Conservation (phyloP, 1,140 invertebrate genomes). For the Cyrtorhinus lividipennis region DNA sequence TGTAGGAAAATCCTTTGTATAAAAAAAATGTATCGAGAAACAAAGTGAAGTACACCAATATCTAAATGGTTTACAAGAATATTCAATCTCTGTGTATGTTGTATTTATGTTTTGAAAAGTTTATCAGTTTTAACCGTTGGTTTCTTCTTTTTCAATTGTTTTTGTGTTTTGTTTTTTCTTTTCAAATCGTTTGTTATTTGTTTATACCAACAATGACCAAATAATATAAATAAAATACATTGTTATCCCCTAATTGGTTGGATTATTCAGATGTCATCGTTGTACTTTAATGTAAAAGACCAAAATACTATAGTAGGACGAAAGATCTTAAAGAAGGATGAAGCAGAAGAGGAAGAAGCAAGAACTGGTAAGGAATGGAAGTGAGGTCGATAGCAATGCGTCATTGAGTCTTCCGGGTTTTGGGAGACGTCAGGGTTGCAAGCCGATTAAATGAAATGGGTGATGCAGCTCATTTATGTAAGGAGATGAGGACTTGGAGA, state of each 20-base stretch:
- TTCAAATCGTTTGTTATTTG: conserved; percentile 21
- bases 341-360: no score
- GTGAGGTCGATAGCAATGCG: no score
- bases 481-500: no score
- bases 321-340: no score
- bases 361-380: no score
- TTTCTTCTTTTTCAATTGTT: conserved; percentile 16
- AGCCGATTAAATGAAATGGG: no score
- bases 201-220: conserved; percentile 23
- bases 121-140: conserved; percentile 12
- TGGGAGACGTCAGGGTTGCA: no score
- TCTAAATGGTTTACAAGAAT: conserved; percentile 7
- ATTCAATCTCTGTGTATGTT: conserved; percentile 16
- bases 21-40: neutral
- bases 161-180: conserved; percentile 18
- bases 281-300: no score
- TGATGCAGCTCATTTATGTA: no score
- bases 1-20: conserved; percentile 5
- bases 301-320: no score
- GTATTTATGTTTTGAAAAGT: conserved; percentile 19
- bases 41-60: conserved; percentile 12
- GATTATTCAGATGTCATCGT: no score
- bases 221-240: conserved; percentile 21
- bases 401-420: no score
- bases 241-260: conserved; percentile 23